Evolutionary conservation across 2,888 invertebrate genomes (phyloP), one percentile per base, ranked within the genome.

Genomic region (Sphecodes monilicornis): DNA sequence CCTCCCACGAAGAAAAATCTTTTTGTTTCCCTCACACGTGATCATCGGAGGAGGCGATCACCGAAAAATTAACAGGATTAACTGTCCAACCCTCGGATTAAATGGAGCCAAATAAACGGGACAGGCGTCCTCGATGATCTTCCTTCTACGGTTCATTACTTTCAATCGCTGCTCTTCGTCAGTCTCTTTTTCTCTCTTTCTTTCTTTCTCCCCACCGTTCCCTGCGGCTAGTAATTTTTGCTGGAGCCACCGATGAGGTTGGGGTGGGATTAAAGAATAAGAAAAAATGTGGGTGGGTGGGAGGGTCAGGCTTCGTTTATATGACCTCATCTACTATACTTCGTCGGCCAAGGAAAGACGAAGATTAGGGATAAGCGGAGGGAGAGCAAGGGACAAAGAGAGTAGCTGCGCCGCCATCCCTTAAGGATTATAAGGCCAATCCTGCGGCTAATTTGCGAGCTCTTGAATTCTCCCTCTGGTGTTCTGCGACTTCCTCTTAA

Each of bases 391-490:
- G 76, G 82, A 71, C 70, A 76, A 82, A 82, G 84, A 86, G 83
- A 82, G 82, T 83, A 73, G 83, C 75, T 77, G 74, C 84, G 80
- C 90, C 88, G 87, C 89, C 93, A 92, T 93, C 93, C 92, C 93
- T 93, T 90, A 90, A 93, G 93, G 94, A 94, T 94, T 94, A 94
- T 91, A 90, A 91, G 91, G 90, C 93, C 93, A 93, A 94, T 94
- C 93, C 93, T 90, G 91, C 91, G 92, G 93, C 94, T 94, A 94
- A 94, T 94, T 94, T 94, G 94, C 93, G 92, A 94, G 91, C 91
- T 92, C 92, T 91, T 91, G 89, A 92, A 93, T 92, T 86, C 86
- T 88, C 84, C 85, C 87, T 85, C 83, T 69, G 71, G 76, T 70
- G 69, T 83, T 82, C 86, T 75, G 60, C 43, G 90, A 87, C 84